phyloP scores from a whole-genome alignment of 2,888 invertebrate species.

The Baronia brevicornis region DNA sequence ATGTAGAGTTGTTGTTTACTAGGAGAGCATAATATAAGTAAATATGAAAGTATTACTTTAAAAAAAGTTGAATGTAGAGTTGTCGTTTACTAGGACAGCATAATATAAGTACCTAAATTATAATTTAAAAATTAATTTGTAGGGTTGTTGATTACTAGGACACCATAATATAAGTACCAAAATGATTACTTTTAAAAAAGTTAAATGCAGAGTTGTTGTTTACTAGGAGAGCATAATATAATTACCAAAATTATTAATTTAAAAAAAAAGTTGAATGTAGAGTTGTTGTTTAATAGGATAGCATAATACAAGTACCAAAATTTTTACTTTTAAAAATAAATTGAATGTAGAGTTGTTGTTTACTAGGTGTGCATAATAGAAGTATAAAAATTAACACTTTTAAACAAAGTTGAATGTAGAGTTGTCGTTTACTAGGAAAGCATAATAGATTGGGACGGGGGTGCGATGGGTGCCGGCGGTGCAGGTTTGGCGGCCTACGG shows the following conservation, averaged over 20 bases:
- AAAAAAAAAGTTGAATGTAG: too few relatives aligned
- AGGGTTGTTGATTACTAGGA: too few relatives aligned
- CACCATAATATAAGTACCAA: not conserved
- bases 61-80: too few relatives aligned
- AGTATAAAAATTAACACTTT: not conserved
- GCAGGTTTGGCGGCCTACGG: constrained; percentile 93
- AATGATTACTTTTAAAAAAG: too few relatives aligned
- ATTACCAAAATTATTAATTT: not conserved
- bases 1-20: too few relatives aligned
- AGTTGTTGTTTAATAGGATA: constrained; percentile 65
- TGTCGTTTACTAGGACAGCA: constrained; percentile 76
- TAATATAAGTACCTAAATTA: too few relatives aligned
- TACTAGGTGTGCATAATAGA: not conserved
- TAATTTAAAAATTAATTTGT: too few relatives aligned
- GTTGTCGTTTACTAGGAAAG: constrained; percentile 71
- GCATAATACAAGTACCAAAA: too few relatives aligned
- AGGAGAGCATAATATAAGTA: not conserved
- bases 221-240: constrained; percentile 81
- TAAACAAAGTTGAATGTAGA: too few relatives aligned
- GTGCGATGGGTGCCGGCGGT: constrained; percentile 85
- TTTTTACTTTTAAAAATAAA: too few relatives aligned
- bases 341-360: too few relatives aligned
- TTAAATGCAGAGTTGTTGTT: not conserved
- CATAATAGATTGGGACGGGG: constrained; percentile 87
- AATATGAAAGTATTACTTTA: not conserved